A percentile compares a stretch with the other conserved stretches of the same genome.
Evolutionary conservation across 2,113 vertebrate genomes (phyloP).

Genomic region (Bothrops jararaca): DNA sequence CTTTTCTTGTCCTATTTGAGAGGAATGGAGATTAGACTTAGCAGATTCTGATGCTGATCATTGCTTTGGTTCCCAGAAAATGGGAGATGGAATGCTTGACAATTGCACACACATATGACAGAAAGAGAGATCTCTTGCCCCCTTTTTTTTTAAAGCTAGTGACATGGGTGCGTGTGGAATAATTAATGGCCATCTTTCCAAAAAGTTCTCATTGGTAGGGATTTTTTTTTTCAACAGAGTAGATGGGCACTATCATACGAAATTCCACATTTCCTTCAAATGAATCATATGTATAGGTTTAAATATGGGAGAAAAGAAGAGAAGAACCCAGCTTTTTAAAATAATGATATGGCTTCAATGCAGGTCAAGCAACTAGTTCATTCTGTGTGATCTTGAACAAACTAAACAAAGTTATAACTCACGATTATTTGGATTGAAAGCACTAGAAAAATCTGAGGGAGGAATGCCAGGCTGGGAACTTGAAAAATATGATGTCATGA

Average conservation of each 20-base stretch:
- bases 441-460: not conserved
- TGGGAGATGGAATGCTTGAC: not conserved
- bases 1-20: not conserved
- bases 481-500: not conserved
- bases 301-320: not conserved
- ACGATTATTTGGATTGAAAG: not conserved
- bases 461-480: not conserved
- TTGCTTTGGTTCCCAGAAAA: not conserved
- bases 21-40: not conserved
- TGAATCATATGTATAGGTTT: too few species aligned
- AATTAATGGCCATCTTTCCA: not conserved
- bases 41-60: not conserved
- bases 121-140: not conserved
- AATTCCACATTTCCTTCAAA: not conserved
- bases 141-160: not conserved
- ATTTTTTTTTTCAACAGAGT: not conserved
- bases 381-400: not conserved
- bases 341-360: not conserved
- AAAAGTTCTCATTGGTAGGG: not conserved
- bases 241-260: not conserved
- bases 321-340: not conserved
- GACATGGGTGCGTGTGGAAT: not conserved
- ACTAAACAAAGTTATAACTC: not conserved
- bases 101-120: not conserved
- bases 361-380: not conserved